Evolutionary conservation across 1,140 invertebrate genomes (phyloP).

Genomic region (Drosophila kurseongensis): DNA sequence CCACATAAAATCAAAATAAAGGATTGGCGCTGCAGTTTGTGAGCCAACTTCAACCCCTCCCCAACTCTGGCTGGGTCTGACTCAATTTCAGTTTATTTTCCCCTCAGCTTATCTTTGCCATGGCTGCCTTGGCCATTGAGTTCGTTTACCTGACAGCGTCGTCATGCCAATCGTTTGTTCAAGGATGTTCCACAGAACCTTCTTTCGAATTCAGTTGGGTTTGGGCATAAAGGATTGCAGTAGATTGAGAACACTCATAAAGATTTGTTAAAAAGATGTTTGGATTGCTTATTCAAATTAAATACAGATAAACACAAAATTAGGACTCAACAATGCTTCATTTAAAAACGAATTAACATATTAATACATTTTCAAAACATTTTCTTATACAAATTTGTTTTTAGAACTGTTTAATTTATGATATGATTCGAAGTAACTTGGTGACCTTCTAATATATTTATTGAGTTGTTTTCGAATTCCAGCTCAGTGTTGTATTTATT

Average conservation of each 20-base stretch:
- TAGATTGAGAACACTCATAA: not conserved
- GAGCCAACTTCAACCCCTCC: not conserved
- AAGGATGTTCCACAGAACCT: conserved; percentile 26
- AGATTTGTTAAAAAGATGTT: not conserved
- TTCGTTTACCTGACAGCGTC: conserved; percentile 65
- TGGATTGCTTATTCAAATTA: not conserved
- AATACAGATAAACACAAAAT: not conserved
- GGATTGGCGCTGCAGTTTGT: not conserved
- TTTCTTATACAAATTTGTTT: no score
- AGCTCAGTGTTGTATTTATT: no score
- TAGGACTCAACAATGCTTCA: no score
- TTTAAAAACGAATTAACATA: no score
- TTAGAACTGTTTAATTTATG: no score
- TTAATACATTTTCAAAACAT: no score
- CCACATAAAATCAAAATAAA: conserved; percentile 40
- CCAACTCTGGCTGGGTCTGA: conserved; percentile 21
- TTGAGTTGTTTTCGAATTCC: no score
- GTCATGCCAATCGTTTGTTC: conserved; percentile 30
- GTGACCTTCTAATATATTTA: no score
- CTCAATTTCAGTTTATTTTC: conserved; percentile 76
- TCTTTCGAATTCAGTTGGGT: not conserved
- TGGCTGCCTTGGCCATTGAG: conserved; percentile 47
- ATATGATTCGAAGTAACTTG: no score
- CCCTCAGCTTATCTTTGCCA: conserved; percentile 66
- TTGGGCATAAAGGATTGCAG: not conserved